Base-by-base conservation (phyloP, 1,140 invertebrate species). In the Pseudoatta argentina region DNA sequence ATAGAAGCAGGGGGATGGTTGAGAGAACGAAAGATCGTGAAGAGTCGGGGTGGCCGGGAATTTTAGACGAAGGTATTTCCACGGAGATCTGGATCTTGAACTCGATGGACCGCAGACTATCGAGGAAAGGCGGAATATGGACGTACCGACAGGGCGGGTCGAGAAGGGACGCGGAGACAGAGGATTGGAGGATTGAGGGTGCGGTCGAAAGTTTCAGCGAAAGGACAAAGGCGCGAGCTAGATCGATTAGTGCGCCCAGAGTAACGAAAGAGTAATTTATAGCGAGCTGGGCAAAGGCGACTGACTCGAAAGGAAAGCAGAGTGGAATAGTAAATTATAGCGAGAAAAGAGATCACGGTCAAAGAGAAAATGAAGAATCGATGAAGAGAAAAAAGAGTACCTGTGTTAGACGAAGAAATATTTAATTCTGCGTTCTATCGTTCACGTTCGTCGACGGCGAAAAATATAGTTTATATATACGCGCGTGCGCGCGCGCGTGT, bases 141-240 rank as follows among this genome's bases (percentile, higher is more conserved):
- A 75, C 72, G 30, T 16, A 21, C 66, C 59, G 76, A 69, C 63
- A 57, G 53, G 27, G 21, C 2, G 18, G 24, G 72, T 21, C 34
- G 87, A 27, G 27, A 64, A 67, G 59, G 44, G 66, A 53, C n/a
- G 75, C 51, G 34, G 48, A 51, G 75, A 53, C 30, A 59, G 34
- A 71, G 27, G 75, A 72, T 24, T 51, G 48, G 48, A 48, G 55
- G 69, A 53, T 67, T 61, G 44, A 16, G 75, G 39, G 73, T 86
- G 24, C 66, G 71, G 73, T 88, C 75, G 86, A 87, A 89, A 88
- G 81, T 88, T 83, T 85, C 61, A 86, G 51, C 63, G 61, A n/a
- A 48, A 85, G 75, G 75, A 78, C 67, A 86, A 86, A 86, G 34
- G 83, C 61, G 69, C 67, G 79, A 79, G 77, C 77, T 8, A 83